These are phyloP conservation scores for Eumerus sabulonum DNA, from an alignment of 2,888 invertebrate genomes.

Conservation along the genomic window DNA sequence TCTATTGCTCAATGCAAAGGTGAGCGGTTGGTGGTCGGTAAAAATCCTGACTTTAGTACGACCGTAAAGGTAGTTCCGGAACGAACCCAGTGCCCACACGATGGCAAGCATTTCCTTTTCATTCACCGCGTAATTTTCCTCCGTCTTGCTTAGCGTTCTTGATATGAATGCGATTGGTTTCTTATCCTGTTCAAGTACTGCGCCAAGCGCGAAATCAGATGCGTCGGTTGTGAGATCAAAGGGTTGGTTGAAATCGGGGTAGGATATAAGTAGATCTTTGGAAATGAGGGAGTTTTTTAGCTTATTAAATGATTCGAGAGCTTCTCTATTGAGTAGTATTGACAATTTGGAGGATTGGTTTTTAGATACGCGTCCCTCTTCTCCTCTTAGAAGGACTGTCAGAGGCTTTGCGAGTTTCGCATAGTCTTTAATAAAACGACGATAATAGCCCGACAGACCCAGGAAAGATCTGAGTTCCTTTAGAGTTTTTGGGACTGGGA, in stretches of 20 bases:
- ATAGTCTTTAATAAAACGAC: constrained; percentile 65
- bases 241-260: constrained; percentile 15
- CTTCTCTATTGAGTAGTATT: constrained; percentile 17
- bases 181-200: constrained; percentile 7
- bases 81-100: constrained; percentile 27
- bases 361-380: constrained; percentile 47
- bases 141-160: constrained; percentile 7
- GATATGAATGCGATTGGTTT: constrained; percentile 27
- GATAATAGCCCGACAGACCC: constrained; percentile 66
- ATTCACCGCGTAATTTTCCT: constrained; percentile 9
- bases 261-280: constrained; percentile 4
- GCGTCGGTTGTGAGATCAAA: constrained; percentile 22
- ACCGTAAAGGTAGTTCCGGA: constrained; percentile 56
- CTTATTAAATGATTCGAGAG: constrained; percentile 11
- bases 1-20: constrained; percentile 49
- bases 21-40: constrained; percentile 28
- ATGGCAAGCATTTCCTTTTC: constrained; percentile 39
- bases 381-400: constrained; percentile 55
- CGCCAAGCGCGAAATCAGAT: constrained; percentile 28
- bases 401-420: constrained; percentile 65
- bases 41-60: constrained; percentile 45
- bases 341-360: constrained; percentile 15
- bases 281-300: constrained; percentile 25
- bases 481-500: constrained; percentile 57
- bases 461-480: constrained; percentile 40